Evolutionary conservation across 1,140 invertebrate species (phyloP), one percentile per base, ranked within the genome.

Genomic region (Berghia stephanieae): DNA sequence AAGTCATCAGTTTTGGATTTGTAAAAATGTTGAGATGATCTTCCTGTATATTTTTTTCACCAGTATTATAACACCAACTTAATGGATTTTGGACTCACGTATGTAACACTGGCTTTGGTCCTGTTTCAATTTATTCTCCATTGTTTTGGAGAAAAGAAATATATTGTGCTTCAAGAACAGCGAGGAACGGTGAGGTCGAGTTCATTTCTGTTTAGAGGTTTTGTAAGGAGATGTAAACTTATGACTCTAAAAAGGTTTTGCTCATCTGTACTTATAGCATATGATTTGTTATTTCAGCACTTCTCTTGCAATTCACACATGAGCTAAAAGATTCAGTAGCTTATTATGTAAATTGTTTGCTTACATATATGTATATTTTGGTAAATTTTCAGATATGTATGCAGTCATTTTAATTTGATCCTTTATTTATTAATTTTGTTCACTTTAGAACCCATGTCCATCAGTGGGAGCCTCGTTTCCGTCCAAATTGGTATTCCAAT

Each of bases 381-480:
- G 8, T 8, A 49, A 52, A 55, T 24, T 3, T n/a, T 4, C 42
- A 24, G n/a, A 34, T 73, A 8, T 63, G 0, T 21, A 2, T 57
- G 55, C 21, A 27, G 55, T 57, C n/a, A 27, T 8, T 21, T 6
- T 31, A 16, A 16, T 8, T 21, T 8, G 55, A 2, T 6, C 55
- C 34, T 6, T 31, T 57, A 0, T n/a, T 31, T 57, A 6, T 57
- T 57, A n/a, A 57, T 57, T 21, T 40, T 0, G 18, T 71, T 46
- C 46, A 89, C 5, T 49, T 40, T 34, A 96, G 92, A 94, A 93
- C 81, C 93, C 94, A 84, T 97, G 95, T 88, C 97, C 97, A 57
- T 96, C 98, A 88, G 90, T 92, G 68, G 88, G 90, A 57, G 92
- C 95, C 60, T 96, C 96, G 27, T 98, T 97, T 88, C 91, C 96